Evolutionary conservation across 1,140 invertebrate species (phyloP).

Genomic region (Drosophila novamexicana): DNA sequence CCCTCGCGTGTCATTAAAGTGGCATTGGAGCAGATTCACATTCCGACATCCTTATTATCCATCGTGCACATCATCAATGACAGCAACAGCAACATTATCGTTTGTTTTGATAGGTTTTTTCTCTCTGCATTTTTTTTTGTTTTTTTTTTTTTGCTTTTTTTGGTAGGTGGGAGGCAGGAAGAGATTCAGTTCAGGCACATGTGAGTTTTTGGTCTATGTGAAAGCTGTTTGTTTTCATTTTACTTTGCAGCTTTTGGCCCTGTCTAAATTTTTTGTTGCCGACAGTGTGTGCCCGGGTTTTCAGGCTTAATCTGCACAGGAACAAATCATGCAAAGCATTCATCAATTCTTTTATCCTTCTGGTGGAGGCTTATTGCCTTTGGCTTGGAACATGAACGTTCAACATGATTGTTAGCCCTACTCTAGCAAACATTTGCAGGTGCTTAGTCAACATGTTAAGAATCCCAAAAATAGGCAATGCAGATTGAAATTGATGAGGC

Average conservation of each 20-base stretch:
- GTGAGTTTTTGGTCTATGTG: constrained; percentile 3
- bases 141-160: neutral
- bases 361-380: constrained; percentile 13
- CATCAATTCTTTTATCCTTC: constrained; percentile 71
- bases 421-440: constrained; percentile 56
- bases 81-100: constrained; percentile 64
- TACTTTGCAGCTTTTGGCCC: constrained; percentile 24
- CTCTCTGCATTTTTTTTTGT: neutral
- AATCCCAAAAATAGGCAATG: constrained; percentile 64
- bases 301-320: constrained; percentile 45
- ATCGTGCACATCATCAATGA: constrained; percentile 66
- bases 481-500: constrained; percentile 73
- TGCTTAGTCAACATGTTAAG: constrained; percentile 60
- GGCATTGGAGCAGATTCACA: constrained; percentile 45
- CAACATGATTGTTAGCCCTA: constrained; percentile 30
- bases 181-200: constrained; percentile 21
- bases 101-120: constrained; percentile 77
- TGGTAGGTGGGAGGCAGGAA: neutral
- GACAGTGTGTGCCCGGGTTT: constrained; percentile 7
- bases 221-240: constrained; percentile 20
- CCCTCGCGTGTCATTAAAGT: constrained; percentile 57
- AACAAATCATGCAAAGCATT: constrained; percentile 69
- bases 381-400: constrained; percentile 7
- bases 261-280: constrained; percentile 34
- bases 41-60: constrained; percentile 67